These are phyloP conservation scores for Nymphalis io DNA, from an alignment of 1,140 invertebrate species.

Conservation along the genomic window DNA sequence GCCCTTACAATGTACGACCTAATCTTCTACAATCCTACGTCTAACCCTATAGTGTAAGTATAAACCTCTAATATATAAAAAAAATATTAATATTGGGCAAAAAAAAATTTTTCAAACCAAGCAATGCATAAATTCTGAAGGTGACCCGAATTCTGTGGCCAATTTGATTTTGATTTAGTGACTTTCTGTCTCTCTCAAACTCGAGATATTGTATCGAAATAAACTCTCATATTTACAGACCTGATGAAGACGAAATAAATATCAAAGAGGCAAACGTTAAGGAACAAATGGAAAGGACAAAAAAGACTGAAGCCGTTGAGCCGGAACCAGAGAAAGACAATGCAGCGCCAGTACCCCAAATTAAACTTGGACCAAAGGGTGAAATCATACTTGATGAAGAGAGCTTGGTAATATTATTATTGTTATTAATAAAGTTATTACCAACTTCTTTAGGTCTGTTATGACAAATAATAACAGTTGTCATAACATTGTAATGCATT, in stretches of 20 bases:
- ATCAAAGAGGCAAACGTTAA: slow-evolving; percentile 61
- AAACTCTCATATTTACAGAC: slow-evolving; percentile 39
- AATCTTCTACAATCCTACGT: slow-evolving; percentile 92
- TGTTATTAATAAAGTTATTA: not conserved
- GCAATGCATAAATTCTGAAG: too few relatives aligned
- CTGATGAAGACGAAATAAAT: slow-evolving; percentile 62
- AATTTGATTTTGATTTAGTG: too few relatives aligned
- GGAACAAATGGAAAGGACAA: slow-evolving; percentile 58
- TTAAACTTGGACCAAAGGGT: slow-evolving; percentile 94
- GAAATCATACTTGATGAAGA: slow-evolving; percentile 93
- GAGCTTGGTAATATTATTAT: slow-evolving; percentile 83
- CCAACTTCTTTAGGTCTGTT: too few relatives aligned
- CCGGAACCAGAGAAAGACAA: slow-evolving; percentile 77
- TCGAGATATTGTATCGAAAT: too few relatives aligned
- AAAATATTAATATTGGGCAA: not conserved
- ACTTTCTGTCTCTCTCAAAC: too few relatives aligned
- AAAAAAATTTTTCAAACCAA: too few relatives aligned
- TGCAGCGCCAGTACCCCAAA: slow-evolving; percentile 87
- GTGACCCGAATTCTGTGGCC: too few relatives aligned
- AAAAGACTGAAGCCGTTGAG: slow-evolving; percentile 46
- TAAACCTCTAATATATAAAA: not conserved
- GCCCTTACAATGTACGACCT: slow-evolving; percentile 93
- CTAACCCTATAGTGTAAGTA: slow-evolving; percentile 82
- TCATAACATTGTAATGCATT: too few relatives aligned
- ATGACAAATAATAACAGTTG: too few relatives aligned